Conservation (phyloP, 2,113 vertebrate species). For the Lontra canadensis region DNA sequence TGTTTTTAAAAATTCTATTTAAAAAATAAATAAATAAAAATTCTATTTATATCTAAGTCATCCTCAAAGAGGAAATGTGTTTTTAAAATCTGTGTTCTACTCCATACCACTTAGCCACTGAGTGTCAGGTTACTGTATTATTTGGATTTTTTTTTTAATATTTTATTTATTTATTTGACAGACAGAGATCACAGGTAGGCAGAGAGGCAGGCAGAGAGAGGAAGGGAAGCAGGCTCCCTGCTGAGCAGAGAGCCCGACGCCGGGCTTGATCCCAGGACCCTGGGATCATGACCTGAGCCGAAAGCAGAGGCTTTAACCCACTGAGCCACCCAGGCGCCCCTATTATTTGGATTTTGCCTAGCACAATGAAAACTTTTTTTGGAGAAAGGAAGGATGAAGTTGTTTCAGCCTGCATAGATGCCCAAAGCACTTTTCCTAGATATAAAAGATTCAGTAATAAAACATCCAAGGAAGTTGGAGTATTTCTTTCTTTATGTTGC, state of each 20-base stretch:
- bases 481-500: background rate
- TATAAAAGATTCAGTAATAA: background rate
- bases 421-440: background rate
- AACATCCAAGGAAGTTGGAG: background rate
- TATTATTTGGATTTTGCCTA: background rate
- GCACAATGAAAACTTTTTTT: background rate
- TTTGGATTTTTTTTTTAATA: no score
- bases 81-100: background rate
- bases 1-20: background rate
- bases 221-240: no score
- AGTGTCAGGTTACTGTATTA: background rate
- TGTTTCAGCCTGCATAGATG: background rate
- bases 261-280: no score
- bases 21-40: background rate
- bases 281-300: no score
- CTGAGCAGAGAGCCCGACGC: no score
- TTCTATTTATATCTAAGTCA: background rate
- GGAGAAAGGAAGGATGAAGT: background rate
- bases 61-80: background rate
- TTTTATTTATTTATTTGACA: no score
- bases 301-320: no score
- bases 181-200: no score
- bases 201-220: no score
- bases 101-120: no score
- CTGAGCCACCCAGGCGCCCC: no score